phyloP scores from a whole-genome alignment of 2,797 vertebrate species.

The Sphenopsis melanotis region DNA sequence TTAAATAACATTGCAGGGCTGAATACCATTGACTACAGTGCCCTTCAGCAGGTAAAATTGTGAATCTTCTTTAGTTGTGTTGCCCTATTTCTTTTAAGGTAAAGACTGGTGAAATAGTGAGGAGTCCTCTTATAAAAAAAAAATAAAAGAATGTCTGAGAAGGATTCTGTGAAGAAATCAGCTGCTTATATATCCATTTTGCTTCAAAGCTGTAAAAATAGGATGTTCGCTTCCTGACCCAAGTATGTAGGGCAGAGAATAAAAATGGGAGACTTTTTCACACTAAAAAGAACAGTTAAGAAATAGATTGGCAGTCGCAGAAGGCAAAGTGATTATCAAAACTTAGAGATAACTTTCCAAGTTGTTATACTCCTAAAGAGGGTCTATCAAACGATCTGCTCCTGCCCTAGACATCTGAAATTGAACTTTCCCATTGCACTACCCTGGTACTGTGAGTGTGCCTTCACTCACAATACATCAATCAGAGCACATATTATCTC shows the following conservation, averaged over 20 bases:
- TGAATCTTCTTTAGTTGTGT: conserved; percentile 12
- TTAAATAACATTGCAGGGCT: background rate
- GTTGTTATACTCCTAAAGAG: conserved; percentile 11
- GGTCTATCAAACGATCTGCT: conserved; percentile 20
- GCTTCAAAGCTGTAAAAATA: conserved; percentile 66
- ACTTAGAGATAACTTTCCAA: conserved; percentile 52
- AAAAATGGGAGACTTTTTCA: conserved; percentile 55
- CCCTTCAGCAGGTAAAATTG: conserved; percentile 37
- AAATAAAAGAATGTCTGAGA: conserved; percentile 26
- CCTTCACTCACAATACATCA: conserved; percentile 7
- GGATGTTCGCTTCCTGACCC: conserved; percentile 60
- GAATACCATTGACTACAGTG: background rate
- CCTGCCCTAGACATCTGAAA: conserved; percentile 35
- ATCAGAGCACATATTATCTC: background rate
- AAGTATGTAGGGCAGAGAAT: conserved; percentile 63
- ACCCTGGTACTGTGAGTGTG: background rate
- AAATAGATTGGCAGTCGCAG: background rate
- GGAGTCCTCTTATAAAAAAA: background rate
- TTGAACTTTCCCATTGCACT: conserved; percentile 13
- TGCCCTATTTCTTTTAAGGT: conserved; percentile 57
- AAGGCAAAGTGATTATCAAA: conserved; percentile 53
- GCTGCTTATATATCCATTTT: conserved; percentile 49
- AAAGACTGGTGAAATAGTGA: conserved; percentile 9
- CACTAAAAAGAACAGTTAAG: conserved; percentile 50
- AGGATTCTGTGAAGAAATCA: conserved; percentile 63